Conservation (phyloP, 2,797 vertebrate genomes). For the Meda fulgida region DNA sequence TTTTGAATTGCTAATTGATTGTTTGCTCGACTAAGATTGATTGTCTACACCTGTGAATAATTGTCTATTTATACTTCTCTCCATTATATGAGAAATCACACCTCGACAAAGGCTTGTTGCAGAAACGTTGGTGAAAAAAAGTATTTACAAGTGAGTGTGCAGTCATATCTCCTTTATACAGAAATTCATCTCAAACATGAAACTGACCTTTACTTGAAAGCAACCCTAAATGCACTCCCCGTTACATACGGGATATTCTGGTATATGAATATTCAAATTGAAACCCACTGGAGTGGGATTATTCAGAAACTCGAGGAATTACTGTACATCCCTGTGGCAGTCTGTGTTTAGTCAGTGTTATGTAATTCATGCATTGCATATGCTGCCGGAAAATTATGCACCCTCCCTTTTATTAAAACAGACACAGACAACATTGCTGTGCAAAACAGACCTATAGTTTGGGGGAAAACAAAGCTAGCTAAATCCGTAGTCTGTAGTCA, state of each 20-base stretch:
- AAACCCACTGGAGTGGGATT: constrained; percentile 13
- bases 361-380: constrained; percentile 11
- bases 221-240: constrained; percentile 7
- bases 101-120: no score
- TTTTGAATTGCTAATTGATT: no score
- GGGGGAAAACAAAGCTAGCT: neutral
- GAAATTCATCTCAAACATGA: constrained; percentile 14
- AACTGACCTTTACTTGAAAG: constrained; percentile 36
- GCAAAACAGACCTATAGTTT: neutral
- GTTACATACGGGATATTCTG: neutral
- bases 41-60: no score
- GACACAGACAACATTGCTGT: neutral
- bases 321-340: constrained; percentile 11
- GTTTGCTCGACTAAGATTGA: no score
- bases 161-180: no score
- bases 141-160: no score
- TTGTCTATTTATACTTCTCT: no score
- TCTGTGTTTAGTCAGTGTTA: constrained; percentile 22
- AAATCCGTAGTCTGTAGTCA: neutral
- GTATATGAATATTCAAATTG: constrained; percentile 9
- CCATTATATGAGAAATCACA: no score
- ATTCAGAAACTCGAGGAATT: constrained; percentile 25
- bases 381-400: neutral
- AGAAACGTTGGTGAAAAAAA: no score
- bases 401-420: neutral